Evolutionary conservation across 2,797 vertebrate species (phyloP).

Genomic region (Siniperca undulata): DNA sequence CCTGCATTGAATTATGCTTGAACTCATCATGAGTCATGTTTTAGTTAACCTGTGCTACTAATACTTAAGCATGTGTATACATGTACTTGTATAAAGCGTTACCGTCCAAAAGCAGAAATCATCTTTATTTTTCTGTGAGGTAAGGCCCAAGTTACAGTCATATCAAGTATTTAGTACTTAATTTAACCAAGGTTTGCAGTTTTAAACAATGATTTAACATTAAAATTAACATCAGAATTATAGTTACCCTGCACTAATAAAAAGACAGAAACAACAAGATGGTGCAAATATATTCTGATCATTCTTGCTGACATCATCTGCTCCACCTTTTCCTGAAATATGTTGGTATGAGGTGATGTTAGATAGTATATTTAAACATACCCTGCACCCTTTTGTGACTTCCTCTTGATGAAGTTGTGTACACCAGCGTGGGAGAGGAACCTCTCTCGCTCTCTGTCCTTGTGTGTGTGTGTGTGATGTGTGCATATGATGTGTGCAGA

Average conservation of each 20-base stretch:
- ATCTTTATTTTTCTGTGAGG: not conserved
- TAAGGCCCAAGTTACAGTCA: not conserved
- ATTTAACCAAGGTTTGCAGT: not conserved
- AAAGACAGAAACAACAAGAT: not conserved
- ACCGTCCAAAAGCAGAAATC: not conserved
- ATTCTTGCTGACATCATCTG: not conserved
- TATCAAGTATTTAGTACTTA: not conserved
- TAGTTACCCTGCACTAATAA: not conserved
- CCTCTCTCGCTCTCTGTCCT: slow-evolving; percentile 11
- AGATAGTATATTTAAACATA: not conserved
- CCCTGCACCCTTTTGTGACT: slow-evolving; percentile 42
- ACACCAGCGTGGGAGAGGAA: slow-evolving; percentile 49
- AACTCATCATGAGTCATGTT: not conserved
- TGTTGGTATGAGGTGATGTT: not conserved
- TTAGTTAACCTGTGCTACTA: no score
- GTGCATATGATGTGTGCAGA: slow-evolving; percentile 23
- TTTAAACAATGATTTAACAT: not conserved
- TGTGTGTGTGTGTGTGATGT: slow-evolving; percentile 27
- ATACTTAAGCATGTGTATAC: not conserved
- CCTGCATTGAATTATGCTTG: not conserved
- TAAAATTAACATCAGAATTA: not conserved
- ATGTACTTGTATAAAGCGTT: not conserved
- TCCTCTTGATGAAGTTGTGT: slow-evolving; percentile 60
- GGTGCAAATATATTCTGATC: not conserved
- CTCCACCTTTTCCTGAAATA: not conserved